Evolutionary conservation across 2,113 vertebrate genomes (phyloP), one percentile per base, ranked within the genome.

Genomic region (Hiodon tergisus): DNA sequence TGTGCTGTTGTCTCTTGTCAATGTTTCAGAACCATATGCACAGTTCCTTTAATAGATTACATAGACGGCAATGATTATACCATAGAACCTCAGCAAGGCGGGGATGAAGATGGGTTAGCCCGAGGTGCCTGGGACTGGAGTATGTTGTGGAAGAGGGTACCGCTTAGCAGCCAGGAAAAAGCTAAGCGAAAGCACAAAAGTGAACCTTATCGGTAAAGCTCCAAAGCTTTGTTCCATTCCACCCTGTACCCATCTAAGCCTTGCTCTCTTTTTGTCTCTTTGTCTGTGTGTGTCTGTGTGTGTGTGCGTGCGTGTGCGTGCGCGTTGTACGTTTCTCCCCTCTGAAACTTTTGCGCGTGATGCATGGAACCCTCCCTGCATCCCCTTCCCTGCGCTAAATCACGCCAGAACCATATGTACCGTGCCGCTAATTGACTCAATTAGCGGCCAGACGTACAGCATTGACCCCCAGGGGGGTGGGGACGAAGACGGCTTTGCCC

Each of bases 41-140:
- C 97, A 90, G 97, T 98, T 81, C 97, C 97, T 77, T 93, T 99
- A 90, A 99, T 99, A 97, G 97, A 99, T 94, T 99, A 99, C 91
- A 97, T 99, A 96, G 95, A 99, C 89, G 97, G 96, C 88, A 98
- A 95, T 93, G 94, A 96, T 89, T 99, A 97, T 94, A 98, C 89
- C 89, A 92, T 96, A 93, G 97, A 98, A 87, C 94, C 97, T 16
- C 96, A 99, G 88, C 97, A 99, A 93, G 97, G 97, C 79, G 97
- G 97, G 78, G 96, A 99, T 85, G 95, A 98, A 92, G 96, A 99
- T 85, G 96, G 96, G 76, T 93, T 98, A 94, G 95, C 97, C 89
- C 87, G 96, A 87, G 97, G 96, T 88, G 96, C 96, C 81, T 99
- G 97, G 97, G 97, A 99, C 86, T 99, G 97, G 97, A 98, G 96